phyloP scores from a whole-genome alignment of 2,797 vertebrate genomes.

The Lepilemur ruficaudatus region DNA sequence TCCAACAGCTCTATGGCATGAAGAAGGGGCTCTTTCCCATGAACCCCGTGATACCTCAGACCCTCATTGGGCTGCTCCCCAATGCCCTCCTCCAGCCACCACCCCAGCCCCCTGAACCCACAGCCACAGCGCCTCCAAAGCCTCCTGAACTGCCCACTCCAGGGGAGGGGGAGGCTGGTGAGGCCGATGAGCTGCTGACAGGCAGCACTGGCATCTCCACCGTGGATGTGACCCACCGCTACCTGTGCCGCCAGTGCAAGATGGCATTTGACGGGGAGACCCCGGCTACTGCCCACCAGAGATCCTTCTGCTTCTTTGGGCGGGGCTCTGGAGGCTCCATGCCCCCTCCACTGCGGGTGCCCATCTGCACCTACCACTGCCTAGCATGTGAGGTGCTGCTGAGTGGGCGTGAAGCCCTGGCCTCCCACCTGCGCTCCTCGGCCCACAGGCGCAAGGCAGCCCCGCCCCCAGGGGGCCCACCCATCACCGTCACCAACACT shows the following conservation, averaged over 20 bases:
- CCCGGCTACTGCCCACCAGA: constrained; percentile 79
- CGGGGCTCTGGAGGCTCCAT: constrained; percentile 69
- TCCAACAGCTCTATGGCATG: constrained; percentile 85
- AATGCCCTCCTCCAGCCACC: constrained; percentile 78
- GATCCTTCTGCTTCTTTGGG: constrained; percentile 81
- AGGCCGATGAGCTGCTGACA: constrained; percentile 77
- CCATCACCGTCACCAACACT: constrained; percentile 76
- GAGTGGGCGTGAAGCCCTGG: constrained; percentile 91
- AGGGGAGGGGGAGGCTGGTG: constrained; percentile 73
- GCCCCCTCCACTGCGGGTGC: constrained; percentile 80
- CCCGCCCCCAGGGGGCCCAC: constrained; percentile 81
- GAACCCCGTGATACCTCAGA: constrained; percentile 85
- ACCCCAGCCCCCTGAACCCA: constrained; percentile 72
- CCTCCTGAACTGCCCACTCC: constrained; percentile 63
- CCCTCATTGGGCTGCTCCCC: constrained; percentile 84
- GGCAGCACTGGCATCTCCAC: constrained; percentile 83
- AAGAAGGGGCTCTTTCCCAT: constrained; percentile 85
- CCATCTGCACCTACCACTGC: constrained; percentile 85
- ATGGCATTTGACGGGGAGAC: constrained; percentile 81
- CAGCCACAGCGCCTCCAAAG: constrained; percentile 67
- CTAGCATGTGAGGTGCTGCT: constrained; percentile 85
- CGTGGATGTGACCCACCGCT: constrained; percentile 84
- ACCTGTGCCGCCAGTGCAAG: constrained; percentile 83
- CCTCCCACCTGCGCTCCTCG: constrained; percentile 86
- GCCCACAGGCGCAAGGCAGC: constrained; percentile 82